Conservation (phyloP, 2,888 invertebrate species). For the Tridacna crocea region DNA sequence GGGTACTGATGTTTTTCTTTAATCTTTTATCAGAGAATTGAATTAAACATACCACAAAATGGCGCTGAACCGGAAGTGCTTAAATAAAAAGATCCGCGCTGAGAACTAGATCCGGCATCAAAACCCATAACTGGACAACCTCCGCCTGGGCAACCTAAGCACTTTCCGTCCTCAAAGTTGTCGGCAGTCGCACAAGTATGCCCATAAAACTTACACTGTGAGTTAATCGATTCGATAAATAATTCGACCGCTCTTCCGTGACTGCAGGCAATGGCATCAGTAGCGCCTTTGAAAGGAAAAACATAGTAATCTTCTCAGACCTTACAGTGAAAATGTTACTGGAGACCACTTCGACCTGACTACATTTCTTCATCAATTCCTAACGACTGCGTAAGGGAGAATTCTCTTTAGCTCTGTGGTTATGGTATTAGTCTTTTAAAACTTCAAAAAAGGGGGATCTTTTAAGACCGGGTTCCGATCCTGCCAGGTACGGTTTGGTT, state of each 20-base stretch:
- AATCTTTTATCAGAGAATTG: not conserved
- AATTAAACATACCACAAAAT: constrained; percentile 69
- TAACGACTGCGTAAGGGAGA: too few relatives aligned
- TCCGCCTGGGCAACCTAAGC: constrained; percentile 66
- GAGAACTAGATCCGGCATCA: constrained; percentile 58
- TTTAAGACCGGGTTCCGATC: too few relatives aligned
- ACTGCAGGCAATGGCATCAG: constrained; percentile 66
- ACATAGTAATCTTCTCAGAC: not conserved
- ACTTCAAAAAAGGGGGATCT: too few relatives aligned
- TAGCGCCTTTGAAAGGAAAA: constrained; percentile 38
- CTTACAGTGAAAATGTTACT: too few relatives aligned
- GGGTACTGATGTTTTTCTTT: too few relatives aligned
- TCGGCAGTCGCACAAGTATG: constrained; percentile 62
- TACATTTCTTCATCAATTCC: too few relatives aligned
- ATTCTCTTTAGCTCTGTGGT: too few relatives aligned
- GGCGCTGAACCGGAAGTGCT: constrained; percentile 67
- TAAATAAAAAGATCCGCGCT: constrained; percentile 69
- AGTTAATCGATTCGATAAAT: constrained; percentile 71
- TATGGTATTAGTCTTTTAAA: too few relatives aligned
- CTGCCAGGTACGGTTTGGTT: too few relatives aligned
- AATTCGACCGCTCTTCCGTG: constrained; percentile 62
- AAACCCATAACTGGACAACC: constrained; percentile 76
- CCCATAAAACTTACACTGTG: constrained; percentile 66
- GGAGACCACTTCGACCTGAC: too few relatives aligned
- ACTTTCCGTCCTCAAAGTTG: constrained; percentile 67